Percentiles rank a stretch among this genome's conserved stretches.
These are phyloP conservation scores for Meta bourneti DNA, from an alignment of 2,888 invertebrate species.

Conservation along the genomic window DNA sequence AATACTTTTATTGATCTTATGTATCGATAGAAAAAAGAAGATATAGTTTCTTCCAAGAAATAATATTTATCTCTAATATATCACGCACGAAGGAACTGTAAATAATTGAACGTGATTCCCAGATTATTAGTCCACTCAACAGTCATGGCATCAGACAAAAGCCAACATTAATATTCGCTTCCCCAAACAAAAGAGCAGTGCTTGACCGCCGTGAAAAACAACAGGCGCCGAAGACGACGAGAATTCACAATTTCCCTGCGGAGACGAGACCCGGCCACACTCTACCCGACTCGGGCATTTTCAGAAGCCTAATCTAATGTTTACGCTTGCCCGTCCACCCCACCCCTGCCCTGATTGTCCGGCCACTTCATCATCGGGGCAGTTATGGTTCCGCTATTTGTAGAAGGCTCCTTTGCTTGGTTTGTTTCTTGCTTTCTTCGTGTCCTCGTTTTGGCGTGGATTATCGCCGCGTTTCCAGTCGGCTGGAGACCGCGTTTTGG, in stretches of 20 bases:
- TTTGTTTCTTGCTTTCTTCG: constrained; percentile 18
- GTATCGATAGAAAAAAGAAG: too few species aligned
- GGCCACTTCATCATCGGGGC: constrained; percentile 51
- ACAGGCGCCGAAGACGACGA: constrained; percentile 28
- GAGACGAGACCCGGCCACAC: neutral
- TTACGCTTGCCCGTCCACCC: constrained; percentile 47
- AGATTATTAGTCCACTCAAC: too few species aligned
- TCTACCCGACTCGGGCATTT: constrained; percentile 2
- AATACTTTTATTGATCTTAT: too few species aligned
- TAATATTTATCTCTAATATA: too few species aligned
- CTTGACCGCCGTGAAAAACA: neutral
- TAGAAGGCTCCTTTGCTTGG: neutral
- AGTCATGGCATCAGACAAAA: neutral
- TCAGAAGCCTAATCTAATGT: constrained; percentile 64
- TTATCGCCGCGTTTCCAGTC: constrained; percentile 39
- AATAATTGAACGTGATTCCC: too few species aligned
- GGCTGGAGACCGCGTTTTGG: neutral
- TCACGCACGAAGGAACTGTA: neutral
- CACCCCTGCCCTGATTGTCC: constrained; percentile 44
- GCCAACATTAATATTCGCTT: constrained; percentile 37
- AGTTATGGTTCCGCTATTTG: constrained; percentile 41
- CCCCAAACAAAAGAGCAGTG: constrained; percentile 8
- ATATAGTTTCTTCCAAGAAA: too few species aligned
- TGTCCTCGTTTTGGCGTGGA: constrained; percentile 14
- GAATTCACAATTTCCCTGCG: constrained; percentile 59